A percentile compares a stretch with the other conserved stretches of the same genome.
These are phyloP conservation scores for Apotomis turbidana DNA, from an alignment of 2,888 invertebrate species.

Conservation along the genomic window DNA sequence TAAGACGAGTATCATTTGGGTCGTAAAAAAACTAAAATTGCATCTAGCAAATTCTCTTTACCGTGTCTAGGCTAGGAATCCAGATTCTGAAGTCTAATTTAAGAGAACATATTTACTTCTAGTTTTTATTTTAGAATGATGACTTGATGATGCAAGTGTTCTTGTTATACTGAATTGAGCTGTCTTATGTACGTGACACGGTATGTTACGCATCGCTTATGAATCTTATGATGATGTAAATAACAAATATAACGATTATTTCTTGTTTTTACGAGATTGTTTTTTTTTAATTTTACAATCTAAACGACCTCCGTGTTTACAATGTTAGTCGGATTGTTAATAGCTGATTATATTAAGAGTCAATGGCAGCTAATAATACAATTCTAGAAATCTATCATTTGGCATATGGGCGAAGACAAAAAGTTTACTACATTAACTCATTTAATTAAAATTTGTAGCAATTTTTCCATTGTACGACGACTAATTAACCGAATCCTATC, in stretches of 20 bases:
- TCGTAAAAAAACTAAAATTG: no score
- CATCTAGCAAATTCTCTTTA: no score
- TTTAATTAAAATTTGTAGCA: no score
- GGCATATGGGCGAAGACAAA: no score
- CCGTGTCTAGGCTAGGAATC: no score
- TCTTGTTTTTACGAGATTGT: slow-evolving; percentile 14
- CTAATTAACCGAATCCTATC: no score
- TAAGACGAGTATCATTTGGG: no score
- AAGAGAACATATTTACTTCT: neutral
- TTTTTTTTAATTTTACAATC: slow-evolving; percentile 20
- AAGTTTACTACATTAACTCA: no score
- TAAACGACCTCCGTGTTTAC: slow-evolving; percentile 16
- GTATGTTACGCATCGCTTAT: neutral
- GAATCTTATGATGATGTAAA: neutral
- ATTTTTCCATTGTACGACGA: no score
- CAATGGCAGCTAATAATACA: neutral
- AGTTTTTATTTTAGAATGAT: no score
- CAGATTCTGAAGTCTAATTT: no score
- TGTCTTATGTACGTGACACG: neutral
- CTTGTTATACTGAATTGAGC: neutral
- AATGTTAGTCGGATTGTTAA: slow-evolving; percentile 20
- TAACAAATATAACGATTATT: slow-evolving; percentile 12
- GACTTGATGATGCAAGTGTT: neutral
- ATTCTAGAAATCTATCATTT: neutral
- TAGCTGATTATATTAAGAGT: neutral